Base-by-base conservation (phyloP, 2,888 invertebrate species). In the Quadriops clusia region DNA sequence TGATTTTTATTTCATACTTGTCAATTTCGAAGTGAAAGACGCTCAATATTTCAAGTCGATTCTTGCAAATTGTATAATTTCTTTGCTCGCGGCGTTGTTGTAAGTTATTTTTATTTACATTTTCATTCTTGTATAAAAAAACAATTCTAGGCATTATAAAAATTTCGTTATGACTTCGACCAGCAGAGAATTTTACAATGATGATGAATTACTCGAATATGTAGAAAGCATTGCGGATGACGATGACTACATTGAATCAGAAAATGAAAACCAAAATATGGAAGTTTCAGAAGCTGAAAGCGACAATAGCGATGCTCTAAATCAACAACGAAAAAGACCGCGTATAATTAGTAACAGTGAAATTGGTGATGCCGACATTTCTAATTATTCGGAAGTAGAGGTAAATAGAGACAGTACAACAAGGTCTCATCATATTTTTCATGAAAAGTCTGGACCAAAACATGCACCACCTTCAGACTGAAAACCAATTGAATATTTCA, bases 401-500 rank as follows among this genome's bases (percentile, higher is more conserved):
- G 23, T 23, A 23, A 23, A 23, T 23, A 23, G 11, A 23, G n/a
- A 23, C n/a, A 23, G n/a, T n/a, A n/a, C n/a, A n/a, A n/a, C n/a
- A n/a, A n/a, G n/a, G n/a, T n/a, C n/a, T n/a, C n/a, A n/a, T n/a
- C n/a, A 34, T 10, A 9, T 17, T 14, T 42, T 42, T 42, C 28
- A 25, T 29, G 38, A 45, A 41, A 30, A 25, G 20, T 32, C 41
- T 23, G 41, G 40, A 34, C 40, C 38, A 9, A 42, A 35, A 34
- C 30, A 37, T 32, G 29, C 27, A 14, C 38, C 37, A 29, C 20
- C 34, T 17, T 9, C 24, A 24, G 34, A 36, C 27, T 32, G 36
- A n/a, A 36, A 30, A 30, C 40, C 42, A 9, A 45, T 38, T 32
- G 38, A 32, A 25, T 45, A 40, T 37, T 45, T 45, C 28, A 40